Evolutionary conservation across 2,888 invertebrate species (phyloP), one percentile per base, ranked within the genome.

Genomic region (Tillus elongatus): DNA sequence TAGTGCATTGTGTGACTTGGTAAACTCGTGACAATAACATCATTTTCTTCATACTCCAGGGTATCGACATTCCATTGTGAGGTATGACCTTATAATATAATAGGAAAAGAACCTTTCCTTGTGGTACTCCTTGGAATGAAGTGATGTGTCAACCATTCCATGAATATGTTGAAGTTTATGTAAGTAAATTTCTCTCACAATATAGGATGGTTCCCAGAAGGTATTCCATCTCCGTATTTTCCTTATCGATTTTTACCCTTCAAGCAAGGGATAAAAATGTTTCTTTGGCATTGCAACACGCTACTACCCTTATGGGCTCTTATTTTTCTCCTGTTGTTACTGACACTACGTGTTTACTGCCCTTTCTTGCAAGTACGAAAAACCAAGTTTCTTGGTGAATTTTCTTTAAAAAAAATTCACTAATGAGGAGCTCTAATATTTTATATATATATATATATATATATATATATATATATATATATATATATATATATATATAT

Each of bases 281-380:
- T 10, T 58, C 57, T 38, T 51, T 51, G 6, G 56, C 61, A 46
- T 56, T 63, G 40, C 56, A 60, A 37, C 59, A 60, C 2, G 50
- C 54, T 14, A 59, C 47, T 3, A 63, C 30, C 2, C 53, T 49
- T 14, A 56, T 47, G 1, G 55, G 60, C 46, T 61, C 56, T 3
- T 54, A 55, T 39, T 45, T 52, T 46, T 54, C 50, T 11, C 37
- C 40, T 11, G 52, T 50, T 27, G 52, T 50, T 15, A 52, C 16
- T 2, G 38, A 30, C 15, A 31, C 15, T 27, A 53, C 47, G 32
- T 38, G 39, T 46, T 48, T 49, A 6, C 42, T 31, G 12, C 50
- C 50, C 32, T 48, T 52, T 36, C 26, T 30, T 12, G 49, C 44
- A 27, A 19, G 24, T n/a, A 19, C 24, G n/a, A n/a, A n/a, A n/a